Base-by-base conservation (phyloP, 2,888 invertebrate genomes). In the Agonopterix arenella region DNA sequence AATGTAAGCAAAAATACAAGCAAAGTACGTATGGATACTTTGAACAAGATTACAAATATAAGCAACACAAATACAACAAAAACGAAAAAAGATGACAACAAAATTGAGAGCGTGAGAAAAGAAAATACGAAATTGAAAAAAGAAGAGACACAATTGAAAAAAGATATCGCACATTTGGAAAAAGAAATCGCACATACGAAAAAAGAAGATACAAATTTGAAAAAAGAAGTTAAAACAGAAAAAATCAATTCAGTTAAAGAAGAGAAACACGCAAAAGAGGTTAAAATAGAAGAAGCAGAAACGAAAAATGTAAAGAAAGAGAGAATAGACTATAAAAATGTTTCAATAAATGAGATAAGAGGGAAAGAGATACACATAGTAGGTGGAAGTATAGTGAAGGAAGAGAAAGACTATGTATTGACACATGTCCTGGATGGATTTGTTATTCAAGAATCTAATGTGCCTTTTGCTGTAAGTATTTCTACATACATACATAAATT, bases 361-460 rank as follows among this genome's bases (percentile, higher is more conserved):
- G 60, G 59, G 18, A 62, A 50, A 54, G 61, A 61, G 47, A 59
- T 61, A 48, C 62, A 52, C 46, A 60, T 63, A 13, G 54, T 60
- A 9, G 57, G 45, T 37, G 60, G 56, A 47, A 60, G 45, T 41
- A 47, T 47, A 44, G 58, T 48, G 40, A 56, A 55, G 52, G 57
- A 67, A 47, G 68, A 59, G 47, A 70, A 59, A 57, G 70, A 70
- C 50, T 76, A 61, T 52, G 63, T 73, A 53, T 59, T 88, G 1
- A 89, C 88, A 0, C 89, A 89, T 47, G 88, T 89, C 1, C 59
- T 89, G 8, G 88, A 88, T 48, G 88, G 88, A 18, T 82, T 78
- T 51, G 84, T 89, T 1, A 88, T 89, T 52, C 89, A 89, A 55
- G 89, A 89, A 55, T 88, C 89, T 0, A 88, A 84, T 58, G 67